Evolutionary conservation across 2,888 invertebrate genomes (phyloP), one percentile per base, ranked within the genome.

Genomic region (Microctonus aethiopoides): DNA sequence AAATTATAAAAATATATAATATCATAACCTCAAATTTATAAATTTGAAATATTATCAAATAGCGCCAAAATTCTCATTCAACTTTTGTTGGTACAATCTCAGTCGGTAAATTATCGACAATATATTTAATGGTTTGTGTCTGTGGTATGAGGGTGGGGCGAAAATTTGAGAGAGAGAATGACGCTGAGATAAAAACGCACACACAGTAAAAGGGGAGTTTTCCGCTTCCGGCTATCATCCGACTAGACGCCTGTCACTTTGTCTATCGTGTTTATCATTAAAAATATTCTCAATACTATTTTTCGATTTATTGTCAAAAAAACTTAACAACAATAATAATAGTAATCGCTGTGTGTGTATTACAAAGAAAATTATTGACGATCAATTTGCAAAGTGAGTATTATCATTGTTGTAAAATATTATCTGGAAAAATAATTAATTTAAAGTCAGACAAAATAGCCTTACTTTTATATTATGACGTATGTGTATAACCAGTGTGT

Each of bases 141-240:
- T 24, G 20, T 11, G 34, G 2, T 22, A 52, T 22, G 41, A 69
- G 69, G 69, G 69, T 69, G 69, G 69, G 69, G 69, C 69, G 68
- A 68, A 39, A 46, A 62, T 54, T n/a, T n/a, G n/a, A n/a, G n/a
- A n/a, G n/a, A n/a, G 65, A 60, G 24, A 51, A 59, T 46, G 67
- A 65, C 61, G 61, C 39, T 41, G n/a, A 52, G 56, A 71, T 70
- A 71, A 73, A n/a, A n/a, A n/a, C n/a, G 69, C 71, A 70, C 65
- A 73, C 72, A 68, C 3, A n/a, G 70, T 59, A 72, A 77, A 78
- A 81, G 81, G 79, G 80, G 79, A 79, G 77, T 79, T 81, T 82
- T 80, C 79, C 81, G 79, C 79, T 83, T 83, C 83, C 83, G 83
- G 81, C 83, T 83, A 82, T 82, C 83, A 83, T 78, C 77, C 76